Conservation (phyloP, 2,113 vertebrate species). For the Limanda limanda region DNA sequence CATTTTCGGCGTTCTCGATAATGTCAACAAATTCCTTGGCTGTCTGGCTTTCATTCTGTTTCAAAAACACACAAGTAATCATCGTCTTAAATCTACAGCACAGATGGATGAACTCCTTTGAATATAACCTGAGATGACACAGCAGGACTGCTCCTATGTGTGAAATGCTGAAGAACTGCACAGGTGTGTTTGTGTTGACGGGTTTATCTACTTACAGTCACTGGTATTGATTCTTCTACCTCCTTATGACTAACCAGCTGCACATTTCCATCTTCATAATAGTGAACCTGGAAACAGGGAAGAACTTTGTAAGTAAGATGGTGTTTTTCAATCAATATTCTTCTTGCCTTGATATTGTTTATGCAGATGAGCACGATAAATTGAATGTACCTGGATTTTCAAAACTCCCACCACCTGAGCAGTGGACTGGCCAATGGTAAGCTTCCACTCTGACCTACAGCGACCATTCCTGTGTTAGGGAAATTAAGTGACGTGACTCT, state of each 20-base stretch:
- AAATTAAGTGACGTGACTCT: background rate
- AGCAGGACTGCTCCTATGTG: background rate
- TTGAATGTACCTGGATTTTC: conserved; percentile 93
- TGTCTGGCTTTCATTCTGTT: conserved; percentile 92
- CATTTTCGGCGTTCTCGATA: conserved; percentile 96
- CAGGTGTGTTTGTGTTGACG: background rate
- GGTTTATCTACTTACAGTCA: conserved; percentile 89
- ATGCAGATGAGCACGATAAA: background rate
- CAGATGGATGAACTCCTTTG: background rate
- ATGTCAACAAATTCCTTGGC: conserved; percentile 97
- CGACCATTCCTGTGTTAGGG: conserved; percentile 92
- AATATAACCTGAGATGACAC: background rate
- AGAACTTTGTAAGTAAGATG: background rate
- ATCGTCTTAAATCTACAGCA: background rate
- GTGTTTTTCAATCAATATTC: conserved; percentile 6
- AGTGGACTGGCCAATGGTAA: conserved; percentile 92
- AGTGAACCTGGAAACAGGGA: conserved; percentile 89
- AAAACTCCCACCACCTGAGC: conserved; percentile 97
- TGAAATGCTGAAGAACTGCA: background rate
- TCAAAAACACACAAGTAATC: conserved; percentile 33
- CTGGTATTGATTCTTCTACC: conserved; percentile 92
- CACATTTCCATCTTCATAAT: conserved; percentile 99
- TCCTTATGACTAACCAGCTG: conserved; percentile 99
- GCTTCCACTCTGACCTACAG: conserved; percentile 99
- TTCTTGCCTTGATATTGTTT: background rate